Conservation (phyloP, 2,797 vertebrate species). For the Muscicapa comitata region DNA sequence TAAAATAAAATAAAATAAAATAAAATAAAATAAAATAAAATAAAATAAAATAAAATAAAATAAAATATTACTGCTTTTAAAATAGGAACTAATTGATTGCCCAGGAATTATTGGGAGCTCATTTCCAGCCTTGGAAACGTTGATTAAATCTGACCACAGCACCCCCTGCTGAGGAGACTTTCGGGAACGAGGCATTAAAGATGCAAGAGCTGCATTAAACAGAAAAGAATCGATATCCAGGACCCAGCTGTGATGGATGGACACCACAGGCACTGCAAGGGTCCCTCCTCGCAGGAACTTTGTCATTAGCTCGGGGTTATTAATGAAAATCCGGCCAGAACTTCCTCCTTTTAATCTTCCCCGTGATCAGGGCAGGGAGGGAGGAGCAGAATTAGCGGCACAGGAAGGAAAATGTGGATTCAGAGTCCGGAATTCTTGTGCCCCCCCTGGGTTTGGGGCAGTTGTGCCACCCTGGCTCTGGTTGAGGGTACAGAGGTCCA, state of each 20-base stretch:
- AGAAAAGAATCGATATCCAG: neutral
- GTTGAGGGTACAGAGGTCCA: neutral
- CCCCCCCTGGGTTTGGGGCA: neutral
- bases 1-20: neutral
- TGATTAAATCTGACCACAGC: slow-evolving; percentile 1
- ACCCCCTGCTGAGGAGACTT: slow-evolving; percentile 17
- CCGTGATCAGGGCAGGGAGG: neutral
- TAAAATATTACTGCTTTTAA: neutral
- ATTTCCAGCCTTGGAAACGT: slow-evolving; percentile 20
- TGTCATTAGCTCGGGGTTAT: neutral
- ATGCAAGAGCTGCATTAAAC: slow-evolving; percentile 37
- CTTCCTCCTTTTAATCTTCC: neutral
- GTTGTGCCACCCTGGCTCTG: neutral
- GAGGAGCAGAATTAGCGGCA: neutral
- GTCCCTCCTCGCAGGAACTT: neutral
- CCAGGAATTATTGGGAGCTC: slow-evolving; percentile 4
- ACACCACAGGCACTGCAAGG: neutral
- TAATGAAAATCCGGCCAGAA: neutral
- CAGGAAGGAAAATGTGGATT: neutral
- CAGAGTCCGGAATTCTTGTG: neutral
- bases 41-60: too few species aligned
- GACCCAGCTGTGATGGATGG: neutral
- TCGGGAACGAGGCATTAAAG: slow-evolving; percentile 51
- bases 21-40: too few species aligned
- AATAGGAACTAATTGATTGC: neutral